Percentiles rank a stretch among this genome's conserved stretches.
These are phyloP conservation scores for Apotomis turbidana DNA, from an alignment of 2,888 invertebrate species.

Conservation along the genomic window DNA sequence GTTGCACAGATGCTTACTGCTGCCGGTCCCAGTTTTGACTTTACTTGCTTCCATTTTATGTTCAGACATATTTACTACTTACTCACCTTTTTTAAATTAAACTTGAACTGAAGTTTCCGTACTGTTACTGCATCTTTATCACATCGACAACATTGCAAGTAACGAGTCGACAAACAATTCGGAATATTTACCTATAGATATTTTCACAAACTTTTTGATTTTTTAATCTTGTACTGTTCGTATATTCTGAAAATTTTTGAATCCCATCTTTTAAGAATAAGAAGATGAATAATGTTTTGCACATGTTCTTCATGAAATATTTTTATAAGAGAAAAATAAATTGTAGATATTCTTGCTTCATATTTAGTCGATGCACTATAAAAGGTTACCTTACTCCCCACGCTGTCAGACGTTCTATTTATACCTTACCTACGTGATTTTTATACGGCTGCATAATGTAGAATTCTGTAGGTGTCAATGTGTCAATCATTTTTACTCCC, in stretches of 20 bases:
- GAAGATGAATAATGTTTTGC: no score
- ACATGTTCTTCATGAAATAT: no score
- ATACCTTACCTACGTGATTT: slow-evolving; percentile 1
- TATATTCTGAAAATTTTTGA: no score
- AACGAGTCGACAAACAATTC: no score
- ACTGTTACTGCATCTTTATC: no score
- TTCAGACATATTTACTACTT: neutral
- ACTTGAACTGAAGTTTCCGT: no score
- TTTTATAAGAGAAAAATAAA: neutral
- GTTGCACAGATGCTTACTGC: slow-evolving; percentile 1
- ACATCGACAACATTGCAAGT: no score
- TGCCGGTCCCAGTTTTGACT: neutral
- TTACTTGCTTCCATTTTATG: neutral
- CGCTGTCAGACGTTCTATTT: neutral
- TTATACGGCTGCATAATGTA: slow-evolving; percentile 1
- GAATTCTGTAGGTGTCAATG: slow-evolving; percentile 14
- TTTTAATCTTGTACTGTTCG: no score
- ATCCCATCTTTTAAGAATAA: no score
- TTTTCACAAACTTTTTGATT: no score
- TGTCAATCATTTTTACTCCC: slow-evolving; percentile 18
- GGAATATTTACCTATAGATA: no score
- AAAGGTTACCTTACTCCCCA: neutral
- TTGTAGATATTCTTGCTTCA: neutral
- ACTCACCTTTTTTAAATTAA: neutral
- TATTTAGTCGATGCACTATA: neutral